Base-by-base conservation (phyloP, 2,113 vertebrate species). In the Forbesichthys papilliferus region DNA sequence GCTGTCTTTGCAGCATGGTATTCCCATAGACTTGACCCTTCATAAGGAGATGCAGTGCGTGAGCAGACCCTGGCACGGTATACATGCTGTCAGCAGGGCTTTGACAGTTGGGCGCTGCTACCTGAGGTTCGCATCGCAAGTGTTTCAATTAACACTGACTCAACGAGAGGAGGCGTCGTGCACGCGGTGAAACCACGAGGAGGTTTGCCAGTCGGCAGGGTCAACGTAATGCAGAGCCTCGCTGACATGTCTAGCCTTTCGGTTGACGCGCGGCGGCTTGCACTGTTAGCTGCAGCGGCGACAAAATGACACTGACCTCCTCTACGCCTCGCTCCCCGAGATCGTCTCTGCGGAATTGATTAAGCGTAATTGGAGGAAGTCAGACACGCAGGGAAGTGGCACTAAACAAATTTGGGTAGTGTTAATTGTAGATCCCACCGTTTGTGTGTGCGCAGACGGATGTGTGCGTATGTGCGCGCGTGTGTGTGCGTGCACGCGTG, bases 321-420 rank as follows among this genome's bases (percentile, higher is more conserved):
- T 74, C 59, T 42, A 65, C 76, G 69, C 75, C 75, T 67, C 64
- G 14, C 77, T 77, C 71, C 74, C 82, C 82, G 61, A n/a, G 66
- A 75, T 56, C 86, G 87, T 84, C 90, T 84, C 92, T 74, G 86
- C 90, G 86, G 87, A 92, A 86, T 91, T 95, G 93, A 95, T 95
- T 93, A 87, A 69, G 87, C 87, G 80, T 94, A 94, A 95, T 94
- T 94, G 93, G 91, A 93, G 92, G 85, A 89, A 93, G 91, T 91
- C 90, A 91, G 89, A 92, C 85, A 91, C 84, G 79, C 85, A 89
- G 90, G 80, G 85, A 87, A 94, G 92, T 94, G 93, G 93, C 84
- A 84, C 90, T 93, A 94, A 94, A 94, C 94, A 94, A 93, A 93
- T 94, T 92, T 94, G 91, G 90, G 89, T 92, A 88, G 84, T 77